Evolutionary conservation across 2,888 invertebrate species (phyloP).

Genomic region (Cistogaster globosa): DNA sequence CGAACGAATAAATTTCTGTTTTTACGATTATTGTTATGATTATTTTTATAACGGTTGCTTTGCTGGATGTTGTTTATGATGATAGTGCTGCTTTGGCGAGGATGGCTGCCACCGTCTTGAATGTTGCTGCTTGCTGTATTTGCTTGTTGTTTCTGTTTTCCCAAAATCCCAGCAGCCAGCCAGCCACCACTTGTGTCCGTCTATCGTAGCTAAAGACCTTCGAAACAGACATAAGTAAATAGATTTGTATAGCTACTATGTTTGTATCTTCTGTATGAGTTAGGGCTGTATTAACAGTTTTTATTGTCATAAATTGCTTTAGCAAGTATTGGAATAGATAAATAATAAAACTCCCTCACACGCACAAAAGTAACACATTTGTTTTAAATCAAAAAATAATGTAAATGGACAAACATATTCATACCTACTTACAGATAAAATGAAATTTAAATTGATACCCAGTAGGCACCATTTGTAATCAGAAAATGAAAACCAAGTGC

Average conservation of each 20-base stretch:
- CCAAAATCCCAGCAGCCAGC: slow-evolving; percentile 68
- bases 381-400: slow-evolving; percentile 19
- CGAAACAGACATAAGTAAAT: slow-evolving; percentile 25
- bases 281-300: slow-evolving; percentile 21
- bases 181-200: slow-evolving; percentile 67
- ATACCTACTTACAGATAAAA: not conserved
- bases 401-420: slow-evolving; percentile 10
- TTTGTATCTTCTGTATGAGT: slow-evolving; percentile 18
- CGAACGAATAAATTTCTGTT: slow-evolving; percentile 72
- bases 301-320: slow-evolving; percentile 59
- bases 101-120: slow-evolving; percentile 73
- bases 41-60: slow-evolving; percentile 77
- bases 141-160: slow-evolving; percentile 54
- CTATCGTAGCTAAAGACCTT: slow-evolving; percentile 20
- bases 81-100: slow-evolving; percentile 50
- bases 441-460: not conserved
- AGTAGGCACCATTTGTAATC: not conserved
- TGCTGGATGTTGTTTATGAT: slow-evolving; percentile 49
- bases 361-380: slow-evolving; percentile 32
- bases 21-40: slow-evolving; percentile 82
- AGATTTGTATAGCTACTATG: not conserved
- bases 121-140: slow-evolving; percentile 55
- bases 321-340: slow-evolving; percentile 39
- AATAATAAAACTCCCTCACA: slow-evolving; percentile 37
- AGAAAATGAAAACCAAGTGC: slow-evolving; percentile 11